Percentiles rank a stretch among this genome's conserved stretches.
Conservation (phyloP, 1,140 invertebrate genomes). For the Zaprionus taronus region DNA sequence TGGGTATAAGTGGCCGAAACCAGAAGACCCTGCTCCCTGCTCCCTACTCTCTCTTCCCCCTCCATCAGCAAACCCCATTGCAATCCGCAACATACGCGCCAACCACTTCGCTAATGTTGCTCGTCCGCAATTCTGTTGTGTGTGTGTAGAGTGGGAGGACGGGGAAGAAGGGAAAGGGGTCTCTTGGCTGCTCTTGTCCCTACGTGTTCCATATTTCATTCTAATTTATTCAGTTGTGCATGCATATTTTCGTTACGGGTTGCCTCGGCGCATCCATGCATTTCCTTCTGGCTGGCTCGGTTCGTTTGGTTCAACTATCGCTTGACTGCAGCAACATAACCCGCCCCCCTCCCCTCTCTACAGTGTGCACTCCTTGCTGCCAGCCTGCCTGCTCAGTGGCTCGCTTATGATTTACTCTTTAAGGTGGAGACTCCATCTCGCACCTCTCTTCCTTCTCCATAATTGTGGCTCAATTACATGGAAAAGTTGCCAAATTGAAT, state of each 20-base stretch:
- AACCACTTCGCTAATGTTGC: constrained; percentile 37
- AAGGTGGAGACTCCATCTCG: constrained; percentile 52
- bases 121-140: constrained; percentile 26
- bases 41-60: background rate
- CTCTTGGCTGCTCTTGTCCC: constrained; percentile 53
- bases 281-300: constrained; percentile 79
- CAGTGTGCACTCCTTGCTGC: background rate
- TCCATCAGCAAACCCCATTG: background rate
- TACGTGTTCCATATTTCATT: constrained; percentile 83
- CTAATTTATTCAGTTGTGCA: constrained; percentile 83
- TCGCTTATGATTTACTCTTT: constrained; percentile 80
- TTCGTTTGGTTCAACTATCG: constrained; percentile 82
- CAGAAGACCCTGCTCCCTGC: background rate
- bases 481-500: constrained; percentile 82
- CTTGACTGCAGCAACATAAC: constrained; percentile 65
- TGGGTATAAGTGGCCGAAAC: constrained; percentile 52
- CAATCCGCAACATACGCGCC: constrained; percentile 7
- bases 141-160: constrained; percentile 8
- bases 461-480: constrained; percentile 82
- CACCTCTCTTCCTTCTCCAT: constrained; percentile 28
- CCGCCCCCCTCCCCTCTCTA: background rate
- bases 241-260: constrained; percentile 82
- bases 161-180: constrained; percentile 9
- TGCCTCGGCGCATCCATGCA: constrained; percentile 81
- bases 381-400: constrained; percentile 57